Percentiles rank a stretch among this genome's conserved stretches.
These are phyloP conservation scores for Sebastes miniatus DNA, from an alignment of 2,797 vertebrate species.

Conservation along the genomic window DNA sequence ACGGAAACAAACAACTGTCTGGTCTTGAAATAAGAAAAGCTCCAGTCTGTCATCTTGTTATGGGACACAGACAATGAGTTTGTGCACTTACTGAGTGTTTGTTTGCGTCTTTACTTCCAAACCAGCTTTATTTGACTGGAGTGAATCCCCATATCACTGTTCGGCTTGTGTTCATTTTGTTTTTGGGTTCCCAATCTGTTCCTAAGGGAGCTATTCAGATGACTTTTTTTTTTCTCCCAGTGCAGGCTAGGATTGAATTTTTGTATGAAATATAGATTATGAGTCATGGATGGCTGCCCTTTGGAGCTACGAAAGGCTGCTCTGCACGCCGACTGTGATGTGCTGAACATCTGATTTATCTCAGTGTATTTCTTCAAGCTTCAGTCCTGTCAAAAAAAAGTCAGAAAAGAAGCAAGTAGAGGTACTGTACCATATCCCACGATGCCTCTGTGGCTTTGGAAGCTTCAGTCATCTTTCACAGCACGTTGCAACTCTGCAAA, in stretches of 20 bases:
- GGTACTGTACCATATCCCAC: neutral
- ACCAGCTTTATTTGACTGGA: neutral
- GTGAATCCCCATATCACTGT: neutral
- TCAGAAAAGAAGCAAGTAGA: neutral
- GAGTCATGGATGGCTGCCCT: constrained; percentile 11
- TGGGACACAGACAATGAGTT: neutral
- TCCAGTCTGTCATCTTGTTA: neutral
- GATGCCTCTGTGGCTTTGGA: neutral
- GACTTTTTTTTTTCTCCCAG: neutral
- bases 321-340: neutral
- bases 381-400: neutral
- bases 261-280: constrained; percentile 1
- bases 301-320: constrained; percentile 13
- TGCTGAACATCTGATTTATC: constrained; percentile 11
- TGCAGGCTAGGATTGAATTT: neutral
- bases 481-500: neutral
- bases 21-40: neutral
- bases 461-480: neutral
- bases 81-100: neutral
- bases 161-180: neutral
- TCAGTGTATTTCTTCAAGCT: neutral
- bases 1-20: neutral
- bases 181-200: neutral
- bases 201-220: neutral
- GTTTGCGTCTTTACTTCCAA: neutral